Percentiles rank a stretch among this genome's conserved stretches.
Conservation (phyloP, 2,888 invertebrate species). For the Brachyptera risi region DNA sequence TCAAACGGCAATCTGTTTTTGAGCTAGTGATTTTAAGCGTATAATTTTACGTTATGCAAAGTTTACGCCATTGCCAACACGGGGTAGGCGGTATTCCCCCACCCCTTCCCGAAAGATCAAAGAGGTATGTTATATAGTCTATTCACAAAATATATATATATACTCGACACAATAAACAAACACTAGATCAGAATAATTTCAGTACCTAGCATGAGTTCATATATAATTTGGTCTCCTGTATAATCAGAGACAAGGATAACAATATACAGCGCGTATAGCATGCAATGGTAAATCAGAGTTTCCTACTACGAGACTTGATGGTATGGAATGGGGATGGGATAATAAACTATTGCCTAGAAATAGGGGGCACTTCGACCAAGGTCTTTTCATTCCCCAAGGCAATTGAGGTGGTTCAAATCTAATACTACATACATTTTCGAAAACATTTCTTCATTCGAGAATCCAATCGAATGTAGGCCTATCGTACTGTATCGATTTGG, state of each 20-base stretch:
- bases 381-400: too few species aligned
- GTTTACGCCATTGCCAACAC: neutral
- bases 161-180: too few species aligned
- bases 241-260: neutral
- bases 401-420: too few species aligned
- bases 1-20: too few species aligned
- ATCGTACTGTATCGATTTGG: too few species aligned
- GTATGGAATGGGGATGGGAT: neutral
- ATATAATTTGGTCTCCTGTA: neutral
- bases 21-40: too few species aligned
- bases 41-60: neutral
- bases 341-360: too few species aligned
- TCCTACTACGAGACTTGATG: neutral
- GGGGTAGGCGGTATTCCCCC: slow-evolving; percentile 25
- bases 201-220: neutral
- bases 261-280: neutral
- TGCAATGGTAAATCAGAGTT: neutral
- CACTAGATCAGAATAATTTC: neutral
- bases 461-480: too few species aligned
- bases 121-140: slow-evolving; percentile 22
- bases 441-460: too few species aligned
- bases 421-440: too few species aligned
- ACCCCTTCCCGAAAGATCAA: slow-evolving; percentile 30
- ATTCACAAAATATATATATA: neutral
- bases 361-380: too few species aligned